A percentile compares a stretch with the other conserved stretches of the same genome.
Evolutionary conservation across 1,140 invertebrate species (phyloP).

Genomic region (Ptiloglossa arizonensis): DNA sequence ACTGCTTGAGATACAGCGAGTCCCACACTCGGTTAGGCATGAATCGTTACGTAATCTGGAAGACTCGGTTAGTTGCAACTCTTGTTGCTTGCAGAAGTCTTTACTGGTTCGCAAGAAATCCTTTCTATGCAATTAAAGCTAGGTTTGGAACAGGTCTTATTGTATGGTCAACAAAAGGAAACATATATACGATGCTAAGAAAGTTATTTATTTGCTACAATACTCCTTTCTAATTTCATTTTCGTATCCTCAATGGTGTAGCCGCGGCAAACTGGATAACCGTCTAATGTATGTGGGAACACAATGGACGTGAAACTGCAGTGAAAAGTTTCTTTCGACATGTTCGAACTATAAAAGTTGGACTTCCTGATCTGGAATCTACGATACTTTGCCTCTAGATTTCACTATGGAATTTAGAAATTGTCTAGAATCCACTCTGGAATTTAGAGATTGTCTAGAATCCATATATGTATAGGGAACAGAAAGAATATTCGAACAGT

Average conservation of each 20-base stretch:
- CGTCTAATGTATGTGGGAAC: slow-evolving; percentile 34
- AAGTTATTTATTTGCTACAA: slow-evolving; percentile 43
- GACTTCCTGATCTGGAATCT: neutral
- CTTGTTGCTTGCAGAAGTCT: slow-evolving; percentile 60
- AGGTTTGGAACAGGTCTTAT: slow-evolving; percentile 31
- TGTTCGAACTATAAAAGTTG: neutral
- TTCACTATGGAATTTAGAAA: neutral
- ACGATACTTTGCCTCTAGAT: neutral
- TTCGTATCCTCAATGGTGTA: slow-evolving; percentile 11
- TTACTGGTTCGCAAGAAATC: slow-evolving; percentile 48
- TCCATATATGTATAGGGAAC: no score
- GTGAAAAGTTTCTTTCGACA: slow-evolving; percentile 20
- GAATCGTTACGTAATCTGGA: slow-evolving; percentile 62
- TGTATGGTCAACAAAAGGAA: slow-evolving; percentile 48
- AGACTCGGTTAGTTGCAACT: slow-evolving; percentile 55
- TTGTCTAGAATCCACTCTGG: neutral
- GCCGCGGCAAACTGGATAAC: slow-evolving; percentile 17
- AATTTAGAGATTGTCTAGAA: no score
- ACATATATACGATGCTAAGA: slow-evolving; percentile 6
- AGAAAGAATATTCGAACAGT: no score
- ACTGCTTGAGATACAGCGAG: slow-evolving; percentile 40
- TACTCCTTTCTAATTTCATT: slow-evolving; percentile 48
- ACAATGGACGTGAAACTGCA: slow-evolving; percentile 1
- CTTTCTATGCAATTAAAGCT: slow-evolving; percentile 60
- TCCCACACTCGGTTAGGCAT: slow-evolving; percentile 61